Conservation (phyloP, 1,140 invertebrate genomes). For the Dendrolimus kikuchii region DNA sequence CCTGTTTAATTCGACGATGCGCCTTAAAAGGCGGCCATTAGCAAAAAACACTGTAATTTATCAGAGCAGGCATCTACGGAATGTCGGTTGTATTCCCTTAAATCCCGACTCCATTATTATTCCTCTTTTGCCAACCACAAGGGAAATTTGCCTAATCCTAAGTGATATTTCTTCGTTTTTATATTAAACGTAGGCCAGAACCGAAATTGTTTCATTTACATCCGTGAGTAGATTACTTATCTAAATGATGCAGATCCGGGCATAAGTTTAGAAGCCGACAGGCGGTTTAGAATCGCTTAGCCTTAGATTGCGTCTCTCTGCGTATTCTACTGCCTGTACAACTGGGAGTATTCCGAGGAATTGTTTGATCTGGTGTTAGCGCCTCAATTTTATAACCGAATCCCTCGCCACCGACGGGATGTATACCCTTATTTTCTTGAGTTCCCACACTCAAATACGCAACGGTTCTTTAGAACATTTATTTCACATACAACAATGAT, state of each 20-base stretch:
- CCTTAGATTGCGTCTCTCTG: no score
- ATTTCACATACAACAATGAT: no score
- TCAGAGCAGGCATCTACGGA: slow-evolving; percentile 41
- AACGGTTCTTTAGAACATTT: no score
- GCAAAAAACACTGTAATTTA: slow-evolving; percentile 51
- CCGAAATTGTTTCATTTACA: background rate
- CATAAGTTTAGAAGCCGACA: no score
- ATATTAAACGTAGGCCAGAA: slow-evolving; percentile 2
- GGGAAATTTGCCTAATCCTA: slow-evolving; percentile 47
- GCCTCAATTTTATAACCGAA: no score
- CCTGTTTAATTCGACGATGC: slow-evolving; percentile 19
- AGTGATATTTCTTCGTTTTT: slow-evolving; percentile 26
- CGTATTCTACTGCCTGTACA: no score
- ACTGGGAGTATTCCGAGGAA: no score
- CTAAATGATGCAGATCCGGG: background rate
- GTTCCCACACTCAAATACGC: no score
- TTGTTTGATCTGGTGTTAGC: no score
- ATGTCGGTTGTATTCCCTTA: slow-evolving; percentile 28
- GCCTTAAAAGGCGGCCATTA: slow-evolving; percentile 36
- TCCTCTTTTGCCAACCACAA: slow-evolving; percentile 36
- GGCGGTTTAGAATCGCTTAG: no score
- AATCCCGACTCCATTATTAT: slow-evolving; percentile 49
- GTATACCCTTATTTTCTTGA: no score
- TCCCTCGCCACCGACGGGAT: no score
- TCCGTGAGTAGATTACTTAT: background rate